Evolutionary conservation across 2,888 invertebrate genomes (phyloP), one percentile per base, ranked within the genome.

Genomic region (Carpatolechia fugitivella): DNA sequence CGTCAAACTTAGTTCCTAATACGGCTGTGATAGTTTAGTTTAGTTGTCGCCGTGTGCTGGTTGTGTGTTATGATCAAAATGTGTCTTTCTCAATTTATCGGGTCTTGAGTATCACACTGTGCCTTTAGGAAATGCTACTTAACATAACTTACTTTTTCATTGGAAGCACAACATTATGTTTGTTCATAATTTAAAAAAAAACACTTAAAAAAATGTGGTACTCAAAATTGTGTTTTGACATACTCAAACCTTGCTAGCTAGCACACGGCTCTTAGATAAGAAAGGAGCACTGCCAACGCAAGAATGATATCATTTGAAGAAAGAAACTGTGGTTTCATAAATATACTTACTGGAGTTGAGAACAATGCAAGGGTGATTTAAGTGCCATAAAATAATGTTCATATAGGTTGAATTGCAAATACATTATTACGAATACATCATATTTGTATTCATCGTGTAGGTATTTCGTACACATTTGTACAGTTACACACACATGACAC

Each of bases 1-100:
- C 52, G 72, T 89, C 5, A 89, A 88, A 79, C 75, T 90, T 65
- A 80, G 82, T 78, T 82, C 87, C 80, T 88, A 83, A 74, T 55
- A 57, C 57, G 77, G 78, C 82, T 83, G 82, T 82, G 80, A 68
- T 71, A 66, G 20, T 50, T 36, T 52, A 49, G 29, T 52, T 44
- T 14, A 33, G 16, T 52, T 52, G 11, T 14, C 30, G 13, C 8
- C 10, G 11, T 11, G 46, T 30, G 30, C 16, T 31, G 24, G 24
- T 24, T 24, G 24, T n/a, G n/a, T n/a, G n/a, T n/a, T n/a, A n/a
- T n/a, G n/a, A n/a, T n/a, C n/a, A n/a, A n/a, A n/a, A n/a, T n/a
- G n/a, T n/a, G n/a, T n/a, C n/a, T n/a, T n/a, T n/a, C n/a, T n/a
- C n/a, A n/a, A n/a, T n/a, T n/a, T n/a, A n/a, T n/a, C n/a, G n/a